These are phyloP conservation scores for Streptopelia turtur DNA, from an alignment of 2,797 vertebrate genomes.

Conservation along the genomic window DNA sequence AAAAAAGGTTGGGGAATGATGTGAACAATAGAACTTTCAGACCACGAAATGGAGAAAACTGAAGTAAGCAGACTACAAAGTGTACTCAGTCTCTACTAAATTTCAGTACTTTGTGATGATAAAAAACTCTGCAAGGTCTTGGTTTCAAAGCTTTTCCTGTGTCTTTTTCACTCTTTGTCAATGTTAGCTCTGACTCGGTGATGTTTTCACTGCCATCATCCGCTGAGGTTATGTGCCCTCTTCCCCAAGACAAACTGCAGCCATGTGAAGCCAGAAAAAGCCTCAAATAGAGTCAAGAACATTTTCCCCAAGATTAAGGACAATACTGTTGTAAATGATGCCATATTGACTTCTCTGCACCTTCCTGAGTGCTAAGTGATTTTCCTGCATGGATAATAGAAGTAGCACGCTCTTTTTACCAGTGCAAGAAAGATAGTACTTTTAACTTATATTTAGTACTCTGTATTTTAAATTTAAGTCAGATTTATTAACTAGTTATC, in stretches of 20 bases:
- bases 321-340: background rate
- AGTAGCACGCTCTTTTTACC: background rate
- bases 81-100: background rate
- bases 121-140: background rate
- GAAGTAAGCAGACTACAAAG: background rate
- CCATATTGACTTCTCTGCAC: background rate
- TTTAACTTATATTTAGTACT: background rate
- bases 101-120: background rate
- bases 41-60: background rate
- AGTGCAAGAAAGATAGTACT: background rate
- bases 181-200: background rate
- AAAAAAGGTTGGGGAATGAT: background rate
- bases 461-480: background rate
- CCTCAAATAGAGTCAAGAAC: background rate
- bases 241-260: background rate
- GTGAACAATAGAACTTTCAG: background rate
- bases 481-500: slow-evolving; percentile 11
- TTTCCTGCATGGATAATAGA: background rate
- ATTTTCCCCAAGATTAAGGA: background rate
- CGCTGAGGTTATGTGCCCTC: background rate
- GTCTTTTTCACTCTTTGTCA: background rate
- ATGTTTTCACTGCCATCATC: background rate
- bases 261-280: background rate
- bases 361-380: background rate
- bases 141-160: background rate